Conservation (phyloP, 2,113 vertebrate genomes). For the Lasiurus cinereus region DNA sequence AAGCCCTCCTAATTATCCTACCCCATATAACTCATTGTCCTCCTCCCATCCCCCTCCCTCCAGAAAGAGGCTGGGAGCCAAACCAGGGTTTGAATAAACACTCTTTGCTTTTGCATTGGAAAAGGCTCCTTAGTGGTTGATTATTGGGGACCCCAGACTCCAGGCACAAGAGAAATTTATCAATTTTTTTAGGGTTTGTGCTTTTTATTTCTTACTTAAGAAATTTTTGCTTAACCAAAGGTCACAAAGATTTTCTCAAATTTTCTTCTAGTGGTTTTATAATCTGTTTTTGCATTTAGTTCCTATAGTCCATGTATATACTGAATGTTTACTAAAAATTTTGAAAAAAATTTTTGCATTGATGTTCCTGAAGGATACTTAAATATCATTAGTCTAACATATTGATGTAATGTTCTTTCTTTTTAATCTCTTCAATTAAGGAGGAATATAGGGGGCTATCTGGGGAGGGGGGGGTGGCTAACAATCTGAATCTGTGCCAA, state of each 20-base stretch:
- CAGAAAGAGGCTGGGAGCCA: too few relatives aligned
- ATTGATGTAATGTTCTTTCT: neutral
- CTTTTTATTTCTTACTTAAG: neutral
- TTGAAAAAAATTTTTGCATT: neutral
- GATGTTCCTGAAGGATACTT: neutral
- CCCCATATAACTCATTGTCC: too few relatives aligned
- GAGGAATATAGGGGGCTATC: too few relatives aligned
- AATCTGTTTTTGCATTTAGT: neutral
- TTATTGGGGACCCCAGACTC: too few relatives aligned
- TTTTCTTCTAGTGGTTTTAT: neutral
- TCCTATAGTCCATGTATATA: neutral
- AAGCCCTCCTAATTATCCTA: too few relatives aligned
- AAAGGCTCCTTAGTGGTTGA: too few relatives aligned
- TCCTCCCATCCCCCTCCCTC: too few relatives aligned
- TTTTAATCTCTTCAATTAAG: neutral
- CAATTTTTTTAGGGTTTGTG: neutral
- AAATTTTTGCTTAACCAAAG: neutral
- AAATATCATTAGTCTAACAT: neutral
- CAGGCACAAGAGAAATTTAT: neutral
- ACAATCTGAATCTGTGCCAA: too few relatives aligned
- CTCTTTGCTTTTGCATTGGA: too few relatives aligned
- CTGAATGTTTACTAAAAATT: conserved; percentile 3
- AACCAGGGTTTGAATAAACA: too few relatives aligned
- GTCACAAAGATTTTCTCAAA: neutral
- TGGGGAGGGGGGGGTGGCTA: too few relatives aligned